Evolutionary conservation across 92 coral and sea anemone species (phyloP).

Genomic region (Ricordea florida): DNA sequence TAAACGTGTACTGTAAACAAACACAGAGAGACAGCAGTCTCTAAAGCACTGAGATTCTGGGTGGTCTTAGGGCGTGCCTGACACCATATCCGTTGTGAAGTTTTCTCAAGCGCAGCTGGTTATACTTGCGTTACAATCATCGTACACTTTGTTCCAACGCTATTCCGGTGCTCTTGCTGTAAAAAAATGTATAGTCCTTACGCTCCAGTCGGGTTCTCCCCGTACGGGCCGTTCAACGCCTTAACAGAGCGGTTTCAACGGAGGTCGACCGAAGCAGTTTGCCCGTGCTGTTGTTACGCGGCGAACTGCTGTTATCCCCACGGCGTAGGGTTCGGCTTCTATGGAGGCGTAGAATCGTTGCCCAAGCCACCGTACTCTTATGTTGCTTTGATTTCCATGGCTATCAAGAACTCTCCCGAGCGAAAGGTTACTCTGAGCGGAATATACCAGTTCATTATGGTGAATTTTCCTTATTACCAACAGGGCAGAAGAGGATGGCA

Average conservation of each 20-base stretch:
- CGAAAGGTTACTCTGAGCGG: constrained; percentile 90
- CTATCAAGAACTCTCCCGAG: constrained; percentile 92
- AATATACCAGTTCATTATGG: constrained; percentile 94
- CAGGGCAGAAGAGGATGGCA: constrained; percentile 99
- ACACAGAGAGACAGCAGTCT: constrained; percentile 55
- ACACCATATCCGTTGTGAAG: constrained; percentile 30
- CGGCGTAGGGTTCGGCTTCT: constrained; percentile 11
- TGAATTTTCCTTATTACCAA: constrained; percentile 95
- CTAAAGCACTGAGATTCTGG: constrained; percentile 3
- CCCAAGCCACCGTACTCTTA: constrained; percentile 99
- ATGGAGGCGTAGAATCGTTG: constrained; percentile 45
- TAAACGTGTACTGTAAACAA: constrained; percentile 67
- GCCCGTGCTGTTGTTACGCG: constrained; percentile 20
- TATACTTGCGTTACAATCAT: constrained; percentile 1
- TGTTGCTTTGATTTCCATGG: constrained; percentile 96
- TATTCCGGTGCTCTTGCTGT: not conserved
- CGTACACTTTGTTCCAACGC: not conserved
- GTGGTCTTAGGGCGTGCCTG: constrained; percentile 37
- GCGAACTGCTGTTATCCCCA: too few relatives aligned
- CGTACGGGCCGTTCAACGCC: not conserved
- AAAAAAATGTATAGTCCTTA: constrained; percentile 1
- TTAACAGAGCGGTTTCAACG: constrained; percentile 10
- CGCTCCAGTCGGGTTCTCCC: constrained; percentile 3
- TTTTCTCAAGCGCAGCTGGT: constrained; percentile 25
- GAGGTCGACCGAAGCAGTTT: not conserved